Evolutionary conservation across 1,140 invertebrate genomes (phyloP).

Genomic region (Scylla paramamosain): DNA sequence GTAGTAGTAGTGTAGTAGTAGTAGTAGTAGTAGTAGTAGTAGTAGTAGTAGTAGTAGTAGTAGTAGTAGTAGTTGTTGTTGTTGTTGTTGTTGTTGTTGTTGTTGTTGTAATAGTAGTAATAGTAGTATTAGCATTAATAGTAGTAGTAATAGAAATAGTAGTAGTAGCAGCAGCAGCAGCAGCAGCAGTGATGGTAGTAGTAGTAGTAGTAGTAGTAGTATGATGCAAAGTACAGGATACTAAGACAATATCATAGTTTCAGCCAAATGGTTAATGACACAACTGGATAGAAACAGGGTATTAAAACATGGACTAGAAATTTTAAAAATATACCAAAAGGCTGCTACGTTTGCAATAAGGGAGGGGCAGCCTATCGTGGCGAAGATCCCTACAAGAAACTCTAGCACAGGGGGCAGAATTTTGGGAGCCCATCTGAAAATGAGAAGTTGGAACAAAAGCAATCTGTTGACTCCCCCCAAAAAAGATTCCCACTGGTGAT

Average conservation of each 20-base stretch:
- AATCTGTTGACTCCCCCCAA: slow-evolving; percentile 70
- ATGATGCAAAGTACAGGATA: background rate
- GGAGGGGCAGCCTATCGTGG: slow-evolving; percentile 75
- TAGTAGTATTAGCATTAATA: background rate
- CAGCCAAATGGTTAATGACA: slow-evolving; percentile 67
- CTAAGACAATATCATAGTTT: slow-evolving; percentile 53
- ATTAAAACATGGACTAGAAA: slow-evolving; percentile 69
- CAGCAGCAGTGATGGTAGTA: slow-evolving; percentile 7
- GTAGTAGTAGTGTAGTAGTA: background rate
- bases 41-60: background rate
- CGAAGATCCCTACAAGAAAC: slow-evolving; percentile 77
- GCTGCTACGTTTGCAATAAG: slow-evolving; percentile 77
- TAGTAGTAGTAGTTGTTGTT: background rate
- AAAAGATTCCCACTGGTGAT: slow-evolving; percentile 2
- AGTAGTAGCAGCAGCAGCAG: background rate
- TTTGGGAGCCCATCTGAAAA: slow-evolving; percentile 77
- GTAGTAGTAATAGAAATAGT: background rate
- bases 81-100: background rate
- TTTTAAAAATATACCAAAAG: slow-evolving; percentile 77
- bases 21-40: slow-evolving; percentile 23
- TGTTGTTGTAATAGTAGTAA: no score
- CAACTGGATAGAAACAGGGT: slow-evolving; percentile 63
- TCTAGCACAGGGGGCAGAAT: slow-evolving; percentile 77
- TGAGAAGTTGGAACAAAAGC: slow-evolving; percentile 76
- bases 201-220: background rate